Evolutionary conservation across 1,140 invertebrate species (phyloP).

Genomic region (Zaprionus camerounensis): DNA sequence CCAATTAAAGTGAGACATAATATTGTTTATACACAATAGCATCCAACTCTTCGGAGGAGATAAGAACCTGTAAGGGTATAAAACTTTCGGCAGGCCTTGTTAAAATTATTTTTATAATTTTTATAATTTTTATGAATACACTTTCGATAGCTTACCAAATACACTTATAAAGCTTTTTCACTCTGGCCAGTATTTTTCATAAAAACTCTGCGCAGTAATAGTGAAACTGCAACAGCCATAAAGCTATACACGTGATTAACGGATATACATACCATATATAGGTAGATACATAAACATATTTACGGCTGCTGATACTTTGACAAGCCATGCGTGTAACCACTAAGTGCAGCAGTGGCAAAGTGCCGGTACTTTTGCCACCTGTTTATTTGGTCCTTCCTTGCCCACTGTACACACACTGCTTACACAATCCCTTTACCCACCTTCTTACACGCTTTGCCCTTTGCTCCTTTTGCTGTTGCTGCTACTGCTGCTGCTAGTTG

Average conservation of each 20-base stretch:
- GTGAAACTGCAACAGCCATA: neutral
- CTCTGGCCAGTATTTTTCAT: neutral
- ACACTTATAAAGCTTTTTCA: neutral
- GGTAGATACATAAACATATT: neutral
- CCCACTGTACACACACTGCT: neutral
- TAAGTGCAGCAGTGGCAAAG: constrained; percentile 35
- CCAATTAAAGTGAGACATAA: no score
- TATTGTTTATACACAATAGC: no score
- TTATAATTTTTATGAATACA: neutral
- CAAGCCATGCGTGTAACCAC: constrained; percentile 67
- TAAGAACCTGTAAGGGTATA: no score
- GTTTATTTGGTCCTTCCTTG: neutral
- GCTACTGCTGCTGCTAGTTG: constrained; percentile 30
- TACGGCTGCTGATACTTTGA: constrained; percentile 55
- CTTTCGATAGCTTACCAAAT: neutral
- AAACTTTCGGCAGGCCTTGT: no score
- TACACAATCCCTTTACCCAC: neutral
- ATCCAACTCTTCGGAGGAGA: no score
- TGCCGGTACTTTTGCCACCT: neutral
- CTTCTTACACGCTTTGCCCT: constrained; percentile 6
- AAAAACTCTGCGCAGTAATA: neutral
- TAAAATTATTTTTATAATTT: neutral
- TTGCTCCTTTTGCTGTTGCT: constrained; percentile 27
- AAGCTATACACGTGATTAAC: neutral
- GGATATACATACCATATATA: neutral